These are phyloP conservation scores for Stegophylla sp. DNA, from an alignment of 2,888 invertebrate genomes.

Conservation along the genomic window DNA sequence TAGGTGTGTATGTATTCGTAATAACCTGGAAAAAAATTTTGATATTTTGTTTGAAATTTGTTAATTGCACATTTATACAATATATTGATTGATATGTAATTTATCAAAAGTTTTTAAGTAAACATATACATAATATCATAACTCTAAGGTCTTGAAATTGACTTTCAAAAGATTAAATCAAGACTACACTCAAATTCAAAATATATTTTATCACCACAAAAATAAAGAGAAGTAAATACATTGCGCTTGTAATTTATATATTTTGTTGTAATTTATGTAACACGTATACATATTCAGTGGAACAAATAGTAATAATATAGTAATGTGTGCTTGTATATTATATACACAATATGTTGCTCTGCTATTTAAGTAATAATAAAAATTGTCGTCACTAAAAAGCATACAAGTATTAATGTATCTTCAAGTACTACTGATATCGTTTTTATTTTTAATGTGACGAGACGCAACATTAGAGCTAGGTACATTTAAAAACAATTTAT, in stretches of 20 bases:
- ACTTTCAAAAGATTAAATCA: background rate
- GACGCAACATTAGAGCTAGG: background rate
- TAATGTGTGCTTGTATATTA: too few relatives aligned
- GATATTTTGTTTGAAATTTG: slow-evolving; percentile 17
- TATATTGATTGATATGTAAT: background rate
- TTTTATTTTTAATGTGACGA: background rate
- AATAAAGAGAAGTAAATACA: too few relatives aligned
- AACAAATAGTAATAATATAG: too few relatives aligned
- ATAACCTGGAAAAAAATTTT: slow-evolving; percentile 9
- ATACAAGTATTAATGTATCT: background rate
- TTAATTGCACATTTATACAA: slow-evolving; percentile 40
- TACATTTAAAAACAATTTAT: background rate
- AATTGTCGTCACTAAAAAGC: background rate
- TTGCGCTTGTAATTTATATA: too few relatives aligned
- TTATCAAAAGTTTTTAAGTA: background rate
- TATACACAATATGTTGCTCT: background rate
- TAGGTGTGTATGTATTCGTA: slow-evolving; percentile 31
- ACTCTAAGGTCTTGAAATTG: background rate
- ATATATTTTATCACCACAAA: background rate
- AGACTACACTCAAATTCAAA: background rate
- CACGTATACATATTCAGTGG: too few relatives aligned
- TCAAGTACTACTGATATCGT: background rate
- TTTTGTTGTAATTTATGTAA: too few relatives aligned
- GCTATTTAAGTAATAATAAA: background rate
- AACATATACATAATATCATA: background rate